Conservation (phyloP, 2,797 vertebrate species). For the Alfaro cultratus region DNA sequence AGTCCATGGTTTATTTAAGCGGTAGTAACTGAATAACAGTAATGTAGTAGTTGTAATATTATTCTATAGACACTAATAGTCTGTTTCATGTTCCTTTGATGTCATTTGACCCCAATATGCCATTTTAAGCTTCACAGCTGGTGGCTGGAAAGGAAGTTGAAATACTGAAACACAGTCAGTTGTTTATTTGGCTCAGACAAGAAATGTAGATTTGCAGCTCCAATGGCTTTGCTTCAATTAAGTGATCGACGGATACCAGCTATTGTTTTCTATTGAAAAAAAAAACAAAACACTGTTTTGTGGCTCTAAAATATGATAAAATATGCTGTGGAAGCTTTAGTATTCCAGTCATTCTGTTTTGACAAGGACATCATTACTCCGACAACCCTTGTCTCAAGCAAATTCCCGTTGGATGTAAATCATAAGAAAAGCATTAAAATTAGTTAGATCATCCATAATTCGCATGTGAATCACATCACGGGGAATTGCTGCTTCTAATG, state of each 20-base stretch:
- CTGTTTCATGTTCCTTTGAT: background rate
- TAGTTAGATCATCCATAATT: constrained; percentile 12
- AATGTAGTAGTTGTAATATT: background rate
- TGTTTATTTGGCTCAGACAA: too few species aligned
- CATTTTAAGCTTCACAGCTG: background rate
- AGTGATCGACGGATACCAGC: background rate
- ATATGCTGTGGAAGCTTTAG: background rate
- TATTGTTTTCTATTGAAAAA: background rate
- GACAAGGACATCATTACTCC: constrained; percentile 14
- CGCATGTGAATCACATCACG: constrained; percentile 23
- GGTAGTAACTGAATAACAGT: background rate
- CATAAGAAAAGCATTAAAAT: constrained; percentile 20
- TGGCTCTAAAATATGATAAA: background rate
- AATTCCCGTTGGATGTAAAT: constrained; percentile 13
- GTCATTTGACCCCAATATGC: background rate
- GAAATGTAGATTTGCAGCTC: background rate
- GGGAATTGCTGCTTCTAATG: constrained; percentile 22
- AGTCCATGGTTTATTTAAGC: background rate
- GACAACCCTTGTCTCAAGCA: background rate
- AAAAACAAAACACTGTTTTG: background rate
- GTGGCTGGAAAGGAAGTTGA: background rate
- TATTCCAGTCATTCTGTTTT: background rate
- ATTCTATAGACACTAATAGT: background rate
- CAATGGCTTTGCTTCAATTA: background rate
- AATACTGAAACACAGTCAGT: background rate